phyloP scores from a whole-genome alignment of 2,113 vertebrate species.

The Notothenia coriiceps region DNA sequence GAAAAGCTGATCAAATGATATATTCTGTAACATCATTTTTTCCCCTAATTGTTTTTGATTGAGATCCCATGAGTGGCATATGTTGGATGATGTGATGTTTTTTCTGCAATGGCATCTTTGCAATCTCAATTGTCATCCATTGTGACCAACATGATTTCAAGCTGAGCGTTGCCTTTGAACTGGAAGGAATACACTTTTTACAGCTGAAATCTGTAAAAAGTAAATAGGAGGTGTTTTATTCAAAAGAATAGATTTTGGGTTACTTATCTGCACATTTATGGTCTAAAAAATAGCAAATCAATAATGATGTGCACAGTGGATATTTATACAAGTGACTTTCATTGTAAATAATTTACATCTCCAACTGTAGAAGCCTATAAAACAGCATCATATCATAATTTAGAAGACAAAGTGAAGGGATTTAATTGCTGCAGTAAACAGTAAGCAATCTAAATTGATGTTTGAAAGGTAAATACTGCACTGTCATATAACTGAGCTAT shows the following conservation, averaged over 20 bases:
- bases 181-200: too few relatives aligned
- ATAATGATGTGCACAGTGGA: slow-evolving; percentile 1
- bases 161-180: too few relatives aligned
- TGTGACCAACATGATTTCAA: too few relatives aligned
- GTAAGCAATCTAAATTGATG: slow-evolving; percentile 23
- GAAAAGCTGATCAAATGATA: too few relatives aligned
- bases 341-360: slow-evolving; percentile 37
- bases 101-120: too few relatives aligned
- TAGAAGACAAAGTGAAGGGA: slow-evolving; percentile 25
- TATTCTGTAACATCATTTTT: too few relatives aligned
- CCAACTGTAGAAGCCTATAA: slow-evolving; percentile 14
- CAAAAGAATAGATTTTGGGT: background rate
- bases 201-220: too few relatives aligned
- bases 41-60: too few relatives aligned
- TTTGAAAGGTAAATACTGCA: background rate
- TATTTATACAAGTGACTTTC: slow-evolving; percentile 17
- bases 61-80: too few relatives aligned
- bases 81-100: too few relatives aligned
- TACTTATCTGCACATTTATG: background rate
- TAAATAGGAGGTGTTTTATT: too few relatives aligned
- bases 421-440: slow-evolving; percentile 47
- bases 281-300: background rate
- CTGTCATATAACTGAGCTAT: background rate
- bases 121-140: too few relatives aligned
- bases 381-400: slow-evolving; percentile 47